phyloP scores from a whole-genome alignment of 2,797 vertebrate genomes.

The Picus viridis region DNA sequence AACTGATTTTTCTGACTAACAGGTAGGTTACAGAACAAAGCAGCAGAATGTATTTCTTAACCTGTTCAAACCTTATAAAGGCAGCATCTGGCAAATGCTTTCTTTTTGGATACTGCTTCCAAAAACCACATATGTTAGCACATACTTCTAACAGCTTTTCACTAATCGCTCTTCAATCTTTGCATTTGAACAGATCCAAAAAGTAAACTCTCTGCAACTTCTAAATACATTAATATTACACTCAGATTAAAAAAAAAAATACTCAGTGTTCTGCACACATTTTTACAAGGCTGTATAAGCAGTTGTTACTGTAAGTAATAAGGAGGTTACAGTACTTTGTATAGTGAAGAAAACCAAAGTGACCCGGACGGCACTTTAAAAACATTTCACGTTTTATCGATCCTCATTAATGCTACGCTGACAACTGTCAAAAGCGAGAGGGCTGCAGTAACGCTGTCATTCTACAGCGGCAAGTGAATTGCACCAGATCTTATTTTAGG shows the following conservation, averaged over 20 bases:
- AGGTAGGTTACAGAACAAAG: conserved; percentile 21
- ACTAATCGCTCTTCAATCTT: not conserved
- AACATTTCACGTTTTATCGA: not conserved
- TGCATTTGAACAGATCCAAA: not conserved
- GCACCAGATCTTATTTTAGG: not conserved
- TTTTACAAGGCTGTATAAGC: not conserved
- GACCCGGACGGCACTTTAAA: not conserved
- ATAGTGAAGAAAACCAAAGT: not conserved
- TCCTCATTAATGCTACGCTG: not conserved
- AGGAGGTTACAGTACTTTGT: not conserved
- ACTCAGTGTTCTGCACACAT: not conserved
- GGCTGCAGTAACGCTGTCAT: not conserved
- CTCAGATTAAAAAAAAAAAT: not conserved
- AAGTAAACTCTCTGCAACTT: not conserved
- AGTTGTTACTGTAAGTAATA: too few species aligned
- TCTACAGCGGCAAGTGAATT: not conserved
- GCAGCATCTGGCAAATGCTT: not conserved
- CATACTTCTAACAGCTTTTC: conserved; percentile 10
- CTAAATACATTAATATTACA: not conserved
- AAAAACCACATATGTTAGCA: not conserved
- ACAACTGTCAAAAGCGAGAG: not conserved
- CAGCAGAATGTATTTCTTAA: conserved; percentile 35
- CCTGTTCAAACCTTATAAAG: conserved; percentile 53
- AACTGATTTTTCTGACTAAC: conserved; percentile 16
- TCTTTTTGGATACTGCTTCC: not conserved